A percentile compares a stretch with the other conserved stretches of the same genome.
Evolutionary conservation across 2,113 vertebrate genomes (phyloP).

Genomic region (Chloebia gouldiae): DNA sequence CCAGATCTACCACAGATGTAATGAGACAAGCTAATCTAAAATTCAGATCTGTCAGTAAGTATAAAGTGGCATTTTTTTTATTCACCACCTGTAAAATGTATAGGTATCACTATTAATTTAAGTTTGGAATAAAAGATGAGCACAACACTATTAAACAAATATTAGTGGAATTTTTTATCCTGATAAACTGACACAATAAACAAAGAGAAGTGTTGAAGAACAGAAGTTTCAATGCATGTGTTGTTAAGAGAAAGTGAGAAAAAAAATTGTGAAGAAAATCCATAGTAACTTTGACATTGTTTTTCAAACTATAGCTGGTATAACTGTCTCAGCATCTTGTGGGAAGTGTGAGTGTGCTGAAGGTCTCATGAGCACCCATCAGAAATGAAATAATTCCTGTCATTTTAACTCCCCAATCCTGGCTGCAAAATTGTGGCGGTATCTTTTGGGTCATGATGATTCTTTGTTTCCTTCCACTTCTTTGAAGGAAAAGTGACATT

Average conservation of each 20-base stretch:
- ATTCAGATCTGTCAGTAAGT: conserved; percentile 53
- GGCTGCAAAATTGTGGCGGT: neutral
- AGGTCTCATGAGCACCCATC: neutral
- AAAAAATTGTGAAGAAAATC: neutral
- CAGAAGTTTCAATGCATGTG: neutral
- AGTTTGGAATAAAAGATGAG: neutral
- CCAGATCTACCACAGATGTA: conserved; percentile 18
- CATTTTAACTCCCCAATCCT: neutral
- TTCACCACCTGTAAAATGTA: neutral
- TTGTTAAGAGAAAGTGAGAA: neutral
- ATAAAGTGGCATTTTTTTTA: conserved; percentile 36
- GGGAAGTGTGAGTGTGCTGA: neutral
- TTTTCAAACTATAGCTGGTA: neutral
- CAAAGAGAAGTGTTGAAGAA: neutral
- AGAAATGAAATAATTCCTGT: neutral
- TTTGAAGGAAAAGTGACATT: neutral
- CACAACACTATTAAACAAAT: neutral
- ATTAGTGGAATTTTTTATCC: neutral
- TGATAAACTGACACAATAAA: neutral
- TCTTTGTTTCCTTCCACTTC: neutral
- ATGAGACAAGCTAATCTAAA: conserved; percentile 55
- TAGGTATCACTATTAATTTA: neutral
- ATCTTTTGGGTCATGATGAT: neutral
- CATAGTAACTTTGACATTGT: neutral
- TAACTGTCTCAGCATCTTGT: neutral